These are phyloP conservation scores for Leucopsar rothschildi DNA, from an alignment of 2,113 vertebrate genomes.

Conservation along the genomic window DNA sequence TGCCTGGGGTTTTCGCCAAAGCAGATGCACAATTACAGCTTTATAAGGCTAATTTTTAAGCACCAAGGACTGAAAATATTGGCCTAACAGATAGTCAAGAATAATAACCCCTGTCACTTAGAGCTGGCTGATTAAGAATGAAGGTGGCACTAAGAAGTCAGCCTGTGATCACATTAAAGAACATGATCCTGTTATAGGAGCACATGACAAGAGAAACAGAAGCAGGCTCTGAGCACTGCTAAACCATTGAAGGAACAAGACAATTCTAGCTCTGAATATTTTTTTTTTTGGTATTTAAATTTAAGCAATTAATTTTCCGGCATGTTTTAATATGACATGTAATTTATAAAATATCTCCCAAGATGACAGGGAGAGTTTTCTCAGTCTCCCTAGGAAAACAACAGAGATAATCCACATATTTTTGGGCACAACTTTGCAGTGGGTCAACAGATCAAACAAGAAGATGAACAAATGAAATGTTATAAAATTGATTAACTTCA, in stretches of 20 bases:
- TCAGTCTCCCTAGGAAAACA: neutral
- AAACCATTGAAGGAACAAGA: neutral
- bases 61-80: constrained; percentile 15
- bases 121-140: neutral
- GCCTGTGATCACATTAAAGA: constrained; percentile 6
- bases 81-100: constrained; percentile 21
- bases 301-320: neutral
- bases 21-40: neutral
- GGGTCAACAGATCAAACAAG: neutral
- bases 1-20: neutral
- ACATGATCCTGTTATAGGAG: constrained; percentile 10
- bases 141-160: constrained; percentile 6
- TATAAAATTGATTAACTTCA: neutral
- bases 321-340: neutral
- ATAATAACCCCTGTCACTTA: neutral
- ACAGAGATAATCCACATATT: neutral
- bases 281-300: neutral
- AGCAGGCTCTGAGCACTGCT: neutral
- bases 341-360: neutral
- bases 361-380: neutral
- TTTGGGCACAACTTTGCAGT: neutral
- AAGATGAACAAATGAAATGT: neutral
- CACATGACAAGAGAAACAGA: neutral
- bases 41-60: constrained; percentile 9
- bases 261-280: neutral